A percentile compares a stretch with the other conserved stretches of the same genome.
Conservation (phyloP, 2,888 invertebrate species). For the Gerris lacustris region DNA sequence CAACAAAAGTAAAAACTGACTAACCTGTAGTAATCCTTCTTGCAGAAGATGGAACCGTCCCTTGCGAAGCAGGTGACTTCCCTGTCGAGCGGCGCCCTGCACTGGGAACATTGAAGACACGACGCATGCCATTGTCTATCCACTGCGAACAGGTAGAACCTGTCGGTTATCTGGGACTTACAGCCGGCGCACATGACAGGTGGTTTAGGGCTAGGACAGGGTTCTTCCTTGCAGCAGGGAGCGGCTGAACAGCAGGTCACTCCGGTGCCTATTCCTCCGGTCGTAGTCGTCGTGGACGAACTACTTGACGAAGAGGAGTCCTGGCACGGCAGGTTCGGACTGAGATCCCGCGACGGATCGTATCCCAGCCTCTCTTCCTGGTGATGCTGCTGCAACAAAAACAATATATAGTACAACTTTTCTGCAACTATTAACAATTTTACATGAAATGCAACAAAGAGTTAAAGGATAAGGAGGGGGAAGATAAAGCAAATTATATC, state of each 20-base stretch:
- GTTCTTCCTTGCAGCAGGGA: constrained; percentile 16
- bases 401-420: constrained; percentile 35
- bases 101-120: constrained; percentile 82
- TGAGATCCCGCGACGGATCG: constrained; percentile 59
- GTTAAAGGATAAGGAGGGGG: no score
- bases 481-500: no score
- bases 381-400: constrained; percentile 57
- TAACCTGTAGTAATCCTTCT: constrained; percentile 92
- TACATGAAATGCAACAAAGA: no score
- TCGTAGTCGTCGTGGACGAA: constrained; percentile 20
- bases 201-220: constrained; percentile 31
- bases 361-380: constrained; percentile 47
- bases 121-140: constrained; percentile 88
- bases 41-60: constrained; percentile 89
- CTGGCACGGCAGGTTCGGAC: constrained; percentile 58
- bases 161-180: constrained; percentile 70
- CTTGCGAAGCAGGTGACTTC: constrained; percentile 85
- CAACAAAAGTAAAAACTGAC: constrained; percentile 34
- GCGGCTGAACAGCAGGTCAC: constrained; percentile 26
- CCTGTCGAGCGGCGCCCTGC: constrained; percentile 75
- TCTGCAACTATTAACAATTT: background rate
- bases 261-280: constrained; percentile 26
- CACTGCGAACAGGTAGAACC: constrained; percentile 81
- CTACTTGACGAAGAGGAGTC: constrained; percentile 35
- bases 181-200: constrained; percentile 74